These are phyloP conservation scores for Mystacornis crossleyi DNA, from an alignment of 2,113 vertebrate genomes.

Conservation along the genomic window DNA sequence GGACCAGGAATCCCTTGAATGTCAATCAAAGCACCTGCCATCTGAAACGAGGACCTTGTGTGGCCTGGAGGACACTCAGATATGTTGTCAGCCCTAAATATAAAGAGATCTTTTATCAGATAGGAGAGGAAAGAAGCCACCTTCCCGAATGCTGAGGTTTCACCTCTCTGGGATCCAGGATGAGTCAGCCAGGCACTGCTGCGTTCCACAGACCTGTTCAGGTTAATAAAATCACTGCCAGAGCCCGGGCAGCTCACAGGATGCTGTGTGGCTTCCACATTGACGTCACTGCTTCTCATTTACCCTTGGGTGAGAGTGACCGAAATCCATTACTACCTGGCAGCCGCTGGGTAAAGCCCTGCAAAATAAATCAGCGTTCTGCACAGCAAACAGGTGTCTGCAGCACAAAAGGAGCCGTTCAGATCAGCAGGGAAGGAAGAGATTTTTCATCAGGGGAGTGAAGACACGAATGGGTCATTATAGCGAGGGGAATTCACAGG, in stretches of 20 bases:
- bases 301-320: neutral
- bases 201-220: neutral
- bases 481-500: neutral
- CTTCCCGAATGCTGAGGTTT: neutral
- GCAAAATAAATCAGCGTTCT: neutral
- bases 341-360: neutral
- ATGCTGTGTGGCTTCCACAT: neutral
- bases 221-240: slow-evolving; percentile 13
- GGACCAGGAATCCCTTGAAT: neutral
- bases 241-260: neutral
- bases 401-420: neutral
- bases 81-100: neutral
- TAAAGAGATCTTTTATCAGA: neutral
- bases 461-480: neutral
- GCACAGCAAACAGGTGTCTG: neutral
- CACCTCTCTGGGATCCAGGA: neutral
- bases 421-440: neutral
- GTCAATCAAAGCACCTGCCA: neutral
- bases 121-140: neutral
- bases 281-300: slow-evolving; percentile 35
- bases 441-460: neutral
- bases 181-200: slow-evolving; percentile 14
- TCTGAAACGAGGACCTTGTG: neutral
- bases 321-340: neutral
- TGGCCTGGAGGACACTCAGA: neutral